phyloP scores from a whole-genome alignment of 2,113 vertebrate species.

The Numenius arquata region DNA sequence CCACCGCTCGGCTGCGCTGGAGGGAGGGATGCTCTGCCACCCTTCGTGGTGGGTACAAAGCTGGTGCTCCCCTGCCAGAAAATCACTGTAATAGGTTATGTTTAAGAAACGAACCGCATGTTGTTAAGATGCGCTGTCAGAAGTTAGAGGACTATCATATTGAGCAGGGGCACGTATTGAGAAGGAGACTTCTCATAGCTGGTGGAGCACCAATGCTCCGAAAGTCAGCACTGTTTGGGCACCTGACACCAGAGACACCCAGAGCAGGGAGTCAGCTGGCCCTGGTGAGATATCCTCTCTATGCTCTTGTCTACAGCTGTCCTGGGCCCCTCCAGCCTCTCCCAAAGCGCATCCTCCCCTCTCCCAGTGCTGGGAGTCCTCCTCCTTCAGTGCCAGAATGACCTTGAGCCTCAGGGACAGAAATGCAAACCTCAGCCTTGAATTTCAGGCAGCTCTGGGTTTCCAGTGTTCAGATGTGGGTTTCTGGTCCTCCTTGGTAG shows the following conservation, averaged over 20 bases:
- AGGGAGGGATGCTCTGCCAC: not conserved
- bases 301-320: not conserved
- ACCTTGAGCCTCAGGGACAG: not conserved
- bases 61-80: not conserved
- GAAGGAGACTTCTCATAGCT: not conserved
- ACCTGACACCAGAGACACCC: not conserved
- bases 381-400: not conserved
- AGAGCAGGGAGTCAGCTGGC: not conserved
- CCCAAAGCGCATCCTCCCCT: not conserved
- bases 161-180: not conserved
- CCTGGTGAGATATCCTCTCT: not conserved
- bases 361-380: not conserved
- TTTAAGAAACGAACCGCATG: accelerated
- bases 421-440: not conserved
- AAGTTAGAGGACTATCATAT: accelerated
- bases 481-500: not conserved
- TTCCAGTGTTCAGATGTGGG: not conserved
- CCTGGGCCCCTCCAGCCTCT: not conserved
- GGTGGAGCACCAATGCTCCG: not conserved
- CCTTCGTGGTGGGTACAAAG: not conserved
- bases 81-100: too few species aligned
- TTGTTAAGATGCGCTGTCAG: not conserved
- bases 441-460: not conserved
- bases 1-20: not conserved
- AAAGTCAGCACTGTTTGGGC: accelerated